Evolutionary conservation across 2,888 invertebrate species (phyloP), one percentile per base, ranked within the genome.

Genomic region (Alsophila aescularia): DNA sequence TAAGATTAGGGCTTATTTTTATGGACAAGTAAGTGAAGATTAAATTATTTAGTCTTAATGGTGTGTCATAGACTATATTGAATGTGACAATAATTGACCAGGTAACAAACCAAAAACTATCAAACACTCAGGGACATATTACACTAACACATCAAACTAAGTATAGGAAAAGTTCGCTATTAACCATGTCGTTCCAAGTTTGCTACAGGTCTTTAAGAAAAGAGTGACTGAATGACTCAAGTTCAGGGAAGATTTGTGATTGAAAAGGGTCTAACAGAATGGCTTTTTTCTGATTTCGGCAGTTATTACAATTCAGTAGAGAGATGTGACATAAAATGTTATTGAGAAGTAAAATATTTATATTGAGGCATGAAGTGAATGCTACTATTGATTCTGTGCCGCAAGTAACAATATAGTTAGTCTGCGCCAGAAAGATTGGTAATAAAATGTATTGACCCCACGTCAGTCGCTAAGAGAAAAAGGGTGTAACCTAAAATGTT

Each of bases 201-300:
- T 24, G 48, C 53, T 48, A 73, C 72, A 75, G 58, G 65, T 74
- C 65, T 73, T 77, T 84, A 81, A 85, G 85, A 85, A 85, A 88
- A 89, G 87, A 90, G 87, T 88, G 88, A 88, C 87, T 83, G 78
- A 79, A 77, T 83, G 87, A 86, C 89, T 85, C 75, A 75, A 73
- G 73, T 64, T 72, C 77, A 60, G 72, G 73, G 70, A 49, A 44
- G 81, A 81, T 74, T 73, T 73, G 73, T 72, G 72, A 77, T 78
- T 80, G 74, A 77, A 74, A 75, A 80, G 78, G 80, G 75, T 68
- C 66, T 66, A 62, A 66, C 66, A 29, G 2, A n/a, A n/a, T n/a
- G n/a, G n/a, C 72, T 78, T 79, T 80, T 81, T 78, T 71, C 62
- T 58, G 66, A 66, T 70, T 70, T 73, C 70, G 62, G 62, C 65